A percentile compares a stretch with the other conserved stretches of the same genome.
These are phyloP conservation scores for Leucozona laternaria DNA, from an alignment of 2,888 invertebrate genomes.

Conservation along the genomic window DNA sequence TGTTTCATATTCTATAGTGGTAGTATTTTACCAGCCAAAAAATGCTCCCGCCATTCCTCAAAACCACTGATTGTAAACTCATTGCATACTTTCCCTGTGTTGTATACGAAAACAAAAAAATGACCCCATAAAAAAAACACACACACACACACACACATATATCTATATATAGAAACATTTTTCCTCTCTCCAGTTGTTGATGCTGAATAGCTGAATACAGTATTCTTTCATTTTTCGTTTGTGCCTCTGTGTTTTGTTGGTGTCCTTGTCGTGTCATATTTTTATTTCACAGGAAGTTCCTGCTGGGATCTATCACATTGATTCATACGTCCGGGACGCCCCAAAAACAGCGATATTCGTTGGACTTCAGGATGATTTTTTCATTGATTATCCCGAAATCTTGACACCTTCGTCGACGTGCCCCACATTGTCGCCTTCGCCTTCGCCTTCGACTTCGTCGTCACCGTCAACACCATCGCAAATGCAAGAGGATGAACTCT, in stretches of 20 bases:
- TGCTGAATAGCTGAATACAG: slow-evolving; percentile 39
- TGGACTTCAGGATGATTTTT: slow-evolving; percentile 82
- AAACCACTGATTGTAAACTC: slow-evolving; percentile 31
- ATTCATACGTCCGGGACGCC: slow-evolving; percentile 81
- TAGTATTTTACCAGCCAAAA: slow-evolving; percentile 32
- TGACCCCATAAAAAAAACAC: slow-evolving; percentile 1
- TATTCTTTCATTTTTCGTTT: slow-evolving; percentile 1
- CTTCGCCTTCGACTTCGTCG: slow-evolving; percentile 2
- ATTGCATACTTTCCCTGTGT: slow-evolving; percentile 37
- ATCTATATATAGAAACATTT: too few species aligned
- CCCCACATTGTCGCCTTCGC: slow-evolving; percentile 52
- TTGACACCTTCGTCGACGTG: slow-evolving; percentile 66
- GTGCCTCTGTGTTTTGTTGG: slow-evolving; percentile 61
- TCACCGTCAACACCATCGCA: slow-evolving; percentile 32
- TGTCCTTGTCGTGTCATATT: slow-evolving; percentile 78
- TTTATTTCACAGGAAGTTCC: slow-evolving; percentile 82
- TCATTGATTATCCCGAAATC: slow-evolving; percentile 78
- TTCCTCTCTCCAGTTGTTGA: slow-evolving; percentile 14
- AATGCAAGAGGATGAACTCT: slow-evolving; percentile 45
- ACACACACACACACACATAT: not conserved
- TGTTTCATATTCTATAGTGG: slow-evolving; percentile 30
- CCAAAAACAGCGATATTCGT: slow-evolving; percentile 82
- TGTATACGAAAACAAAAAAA: not conserved
- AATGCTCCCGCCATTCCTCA: slow-evolving; percentile 39
- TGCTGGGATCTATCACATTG: slow-evolving; percentile 82